Percentiles rank a stretch among this genome's conserved stretches.
phyloP scores from a whole-genome alignment of 2,797 vertebrate genomes.

The Varecia variegata region DNA sequence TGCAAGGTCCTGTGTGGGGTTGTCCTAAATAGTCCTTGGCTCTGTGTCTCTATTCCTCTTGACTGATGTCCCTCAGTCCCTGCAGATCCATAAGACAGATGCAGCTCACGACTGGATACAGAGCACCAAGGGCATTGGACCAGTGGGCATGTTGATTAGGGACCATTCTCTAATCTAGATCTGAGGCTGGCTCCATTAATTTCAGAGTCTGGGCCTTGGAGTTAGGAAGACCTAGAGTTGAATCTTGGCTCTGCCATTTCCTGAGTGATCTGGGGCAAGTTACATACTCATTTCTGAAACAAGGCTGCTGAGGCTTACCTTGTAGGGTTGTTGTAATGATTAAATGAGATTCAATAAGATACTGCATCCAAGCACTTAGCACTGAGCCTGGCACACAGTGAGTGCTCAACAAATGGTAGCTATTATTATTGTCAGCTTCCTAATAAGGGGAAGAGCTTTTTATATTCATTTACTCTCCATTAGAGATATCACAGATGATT shows the following conservation, averaged over 20 bases:
- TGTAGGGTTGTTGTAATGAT: neutral
- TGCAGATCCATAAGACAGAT: neutral
- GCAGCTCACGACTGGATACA: neutral
- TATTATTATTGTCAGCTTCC: neutral
- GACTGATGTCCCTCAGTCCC: neutral
- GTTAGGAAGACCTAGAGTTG: neutral
- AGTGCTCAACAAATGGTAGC: neutral
- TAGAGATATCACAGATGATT: constrained; percentile 38
- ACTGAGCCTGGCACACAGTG: constrained; percentile 8
- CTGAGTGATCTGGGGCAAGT: neutral
- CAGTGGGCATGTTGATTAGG: neutral
- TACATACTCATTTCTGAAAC: neutral
- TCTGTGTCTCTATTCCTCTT: neutral
- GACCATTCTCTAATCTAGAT: neutral
- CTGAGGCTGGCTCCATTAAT: neutral
- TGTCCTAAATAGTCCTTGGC: neutral
- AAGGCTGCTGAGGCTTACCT: neutral
- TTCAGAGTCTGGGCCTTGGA: neutral
- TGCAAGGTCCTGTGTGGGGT: neutral
- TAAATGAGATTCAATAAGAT: constrained; percentile 58
- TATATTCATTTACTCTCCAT: constrained; percentile 53
- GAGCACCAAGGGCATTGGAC: neutral
- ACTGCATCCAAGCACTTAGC: constrained; percentile 31
- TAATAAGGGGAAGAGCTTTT: constrained; percentile 29
- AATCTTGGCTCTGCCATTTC: neutral